Base-by-base conservation (phyloP, 1,140 invertebrate genomes). In the Bilobella aurantiaca region DNA sequence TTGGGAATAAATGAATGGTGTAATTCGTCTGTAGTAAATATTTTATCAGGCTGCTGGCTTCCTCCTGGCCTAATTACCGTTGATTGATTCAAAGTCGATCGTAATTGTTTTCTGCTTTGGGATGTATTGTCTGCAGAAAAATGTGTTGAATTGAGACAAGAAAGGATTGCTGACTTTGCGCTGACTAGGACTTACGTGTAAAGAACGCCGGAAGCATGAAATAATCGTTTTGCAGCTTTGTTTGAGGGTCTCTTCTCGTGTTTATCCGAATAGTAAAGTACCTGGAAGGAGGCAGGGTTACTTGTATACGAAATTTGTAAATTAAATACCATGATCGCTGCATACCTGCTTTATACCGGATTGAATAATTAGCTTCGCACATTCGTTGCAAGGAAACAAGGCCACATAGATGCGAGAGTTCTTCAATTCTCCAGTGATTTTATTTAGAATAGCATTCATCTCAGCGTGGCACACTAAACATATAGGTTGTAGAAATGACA, bases 321-420 rank as follows among this genome's bases (percentile, higher is more conserved):
- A 3, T 46, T 23, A 46, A 27, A 32, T 16, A 23, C 21, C n/a
- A 28, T 65, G 57, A 31, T 1, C 18, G 29, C n/a, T 32, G 25
- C 12, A 23, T 34, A 94, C 80, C 75, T 86, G 79, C 65, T 79
- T 86, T 16, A 97, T 93, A 2, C 91, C 89, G n/a, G 90, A 86
- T 75, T 97, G 95, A 74, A 97, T 94, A n/a, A 98, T 93, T 1
- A 95, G 78, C 80, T 98, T 97, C 0, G 94, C 90, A 82, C 95
- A 98, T 78, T 96, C 92, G 75, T 96, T 96, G 75, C 95, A 97
- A 0, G 94, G 94, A 77, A 96, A 97, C 5, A 93, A 76, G 0
- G 83, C 86, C 0, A 92, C 89, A 77, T 94, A 98, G 0, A 98
- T 84, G 0, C 81, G 84, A 74, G 91, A 94, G 67, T 85, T 82